phyloP scores from a whole-genome alignment of 2,888 invertebrate species.

The Apodemia mormo region DNA sequence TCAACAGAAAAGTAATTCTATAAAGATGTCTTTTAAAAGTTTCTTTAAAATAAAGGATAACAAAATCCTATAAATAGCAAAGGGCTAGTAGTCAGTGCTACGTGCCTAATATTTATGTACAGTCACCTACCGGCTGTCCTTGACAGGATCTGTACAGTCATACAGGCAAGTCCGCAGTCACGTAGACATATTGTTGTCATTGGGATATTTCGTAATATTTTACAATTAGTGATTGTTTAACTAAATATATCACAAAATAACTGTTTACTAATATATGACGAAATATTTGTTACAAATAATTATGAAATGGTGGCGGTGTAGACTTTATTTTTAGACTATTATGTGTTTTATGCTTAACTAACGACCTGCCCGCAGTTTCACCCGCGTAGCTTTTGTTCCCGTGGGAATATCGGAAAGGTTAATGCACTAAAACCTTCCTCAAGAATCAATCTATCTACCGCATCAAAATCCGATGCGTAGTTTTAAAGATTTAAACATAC shows the following conservation, averaged over 20 bases:
- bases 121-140: constrained; percentile 40
- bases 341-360: not conserved
- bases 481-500: no score
- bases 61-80: not conserved
- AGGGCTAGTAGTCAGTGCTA: constrained; percentile 25
- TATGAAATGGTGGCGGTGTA: not conserved
- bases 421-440: no score
- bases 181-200: constrained; percentile 24
- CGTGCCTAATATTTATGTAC: constrained; percentile 28
- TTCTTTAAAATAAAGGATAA: not conserved
- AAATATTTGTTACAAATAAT: constrained; percentile 14
- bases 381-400: no score
- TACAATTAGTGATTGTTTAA: constrained; percentile 15
- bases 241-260: constrained; percentile 16
- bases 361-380: no score
- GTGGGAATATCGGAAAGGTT: no score
- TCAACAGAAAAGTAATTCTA: no score
- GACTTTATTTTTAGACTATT: not conserved
- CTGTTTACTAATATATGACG: constrained; percentile 15
- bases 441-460: no score
- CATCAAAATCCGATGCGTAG: no score
- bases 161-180: constrained; percentile 34
- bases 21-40: no score
- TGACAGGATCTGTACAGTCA: constrained; percentile 38
- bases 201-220: constrained; percentile 23